Evolutionary conservation across 2,797 vertebrate genomes (phyloP).

Genomic region (Cephalopachus bancanus): DNA sequence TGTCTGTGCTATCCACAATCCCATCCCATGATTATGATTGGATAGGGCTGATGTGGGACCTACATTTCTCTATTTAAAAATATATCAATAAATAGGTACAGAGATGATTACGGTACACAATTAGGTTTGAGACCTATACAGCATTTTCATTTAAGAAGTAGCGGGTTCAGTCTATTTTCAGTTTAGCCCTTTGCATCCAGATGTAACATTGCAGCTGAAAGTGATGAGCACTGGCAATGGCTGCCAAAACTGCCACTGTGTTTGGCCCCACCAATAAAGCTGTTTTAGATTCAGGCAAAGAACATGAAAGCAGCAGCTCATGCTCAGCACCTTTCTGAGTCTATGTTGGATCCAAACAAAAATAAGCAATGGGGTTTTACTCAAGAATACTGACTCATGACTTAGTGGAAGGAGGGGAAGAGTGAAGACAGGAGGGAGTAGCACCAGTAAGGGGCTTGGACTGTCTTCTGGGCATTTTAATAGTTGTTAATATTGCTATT

Average conservation of each 20-base stretch:
- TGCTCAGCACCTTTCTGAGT: neutral
- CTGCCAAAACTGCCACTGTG: neutral
- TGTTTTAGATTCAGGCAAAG: neutral
- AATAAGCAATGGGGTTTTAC: neutral
- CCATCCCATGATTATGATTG: neutral
- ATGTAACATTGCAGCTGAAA: neutral
- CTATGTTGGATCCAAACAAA: neutral
- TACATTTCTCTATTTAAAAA: neutral
- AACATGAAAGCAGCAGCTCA: neutral
- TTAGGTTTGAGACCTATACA: neutral
- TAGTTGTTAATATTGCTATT: neutral
- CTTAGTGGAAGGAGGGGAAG: no score
- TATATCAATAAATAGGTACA: neutral
- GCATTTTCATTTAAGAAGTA: neutral
- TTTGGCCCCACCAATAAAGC: neutral
- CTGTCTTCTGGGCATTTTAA: neutral
- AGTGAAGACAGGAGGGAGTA: neutral
- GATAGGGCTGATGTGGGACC: neutral
- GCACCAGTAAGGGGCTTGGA: neutral
- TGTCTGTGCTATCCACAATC: neutral
- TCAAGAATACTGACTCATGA: neutral
- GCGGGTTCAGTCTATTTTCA: neutral
- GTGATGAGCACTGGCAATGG: neutral
- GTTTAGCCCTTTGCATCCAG: neutral
- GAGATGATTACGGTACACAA: neutral